Conservation (phyloP, 2,797 vertebrate species). For the Pyrocephalus nanus region DNA sequence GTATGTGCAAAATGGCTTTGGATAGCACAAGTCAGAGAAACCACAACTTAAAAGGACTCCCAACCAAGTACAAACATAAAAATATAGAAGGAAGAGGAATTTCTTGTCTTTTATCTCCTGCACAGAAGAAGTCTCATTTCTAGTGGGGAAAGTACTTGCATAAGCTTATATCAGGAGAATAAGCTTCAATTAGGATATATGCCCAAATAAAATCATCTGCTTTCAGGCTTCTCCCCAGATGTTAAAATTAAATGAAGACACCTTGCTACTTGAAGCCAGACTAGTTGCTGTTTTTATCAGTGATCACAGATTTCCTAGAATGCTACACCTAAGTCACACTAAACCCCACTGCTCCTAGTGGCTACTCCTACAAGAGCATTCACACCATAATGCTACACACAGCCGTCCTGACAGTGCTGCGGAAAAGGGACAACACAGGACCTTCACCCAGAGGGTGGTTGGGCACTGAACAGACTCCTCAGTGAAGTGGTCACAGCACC, state of each 20-base stretch:
- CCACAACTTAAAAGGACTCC: background rate
- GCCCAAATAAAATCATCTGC: background rate
- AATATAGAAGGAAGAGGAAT: background rate
- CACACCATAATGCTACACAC: rapidly evolving
- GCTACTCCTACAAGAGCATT: background rate
- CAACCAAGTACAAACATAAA: background rate
- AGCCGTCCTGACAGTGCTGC: background rate
- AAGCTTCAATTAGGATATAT: background rate
- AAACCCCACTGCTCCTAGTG: background rate
- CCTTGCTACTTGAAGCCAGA: background rate
- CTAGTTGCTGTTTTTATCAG: background rate
- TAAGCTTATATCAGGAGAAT: background rate
- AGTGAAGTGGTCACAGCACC: background rate
- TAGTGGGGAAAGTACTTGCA: background rate
- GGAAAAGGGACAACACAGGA: background rate
- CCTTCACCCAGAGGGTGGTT: background rate
- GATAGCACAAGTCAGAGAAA: background rate
- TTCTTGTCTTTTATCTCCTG: background rate
- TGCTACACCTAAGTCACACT: background rate
- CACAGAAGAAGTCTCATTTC: background rate
- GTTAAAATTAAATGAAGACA: background rate
- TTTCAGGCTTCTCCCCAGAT: background rate
- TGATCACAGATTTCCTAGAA: background rate
- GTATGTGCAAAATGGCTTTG: background rate
- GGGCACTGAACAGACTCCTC: background rate